phyloP scores from a whole-genome alignment of 2,113 vertebrate species.

The Syngnathus typhle region DNA sequence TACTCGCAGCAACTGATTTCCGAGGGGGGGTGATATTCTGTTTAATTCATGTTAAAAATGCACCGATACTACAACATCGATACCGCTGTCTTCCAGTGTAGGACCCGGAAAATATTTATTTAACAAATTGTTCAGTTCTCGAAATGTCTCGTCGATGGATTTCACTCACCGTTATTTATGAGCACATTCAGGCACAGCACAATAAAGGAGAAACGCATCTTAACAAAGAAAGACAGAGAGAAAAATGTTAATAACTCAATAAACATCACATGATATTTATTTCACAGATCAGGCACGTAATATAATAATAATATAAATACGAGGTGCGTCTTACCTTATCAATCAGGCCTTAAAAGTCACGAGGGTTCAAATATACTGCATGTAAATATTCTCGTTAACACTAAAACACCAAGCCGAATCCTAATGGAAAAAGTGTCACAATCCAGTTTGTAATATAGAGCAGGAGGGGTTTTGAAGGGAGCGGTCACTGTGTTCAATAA shows the following conservation, averaged over 20 bases:
- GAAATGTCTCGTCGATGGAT: background rate
- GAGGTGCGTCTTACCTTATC: constrained; percentile 15
- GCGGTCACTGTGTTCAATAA: constrained; percentile 32
- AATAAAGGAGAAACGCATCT: constrained; percentile 24
- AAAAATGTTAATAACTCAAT: background rate
- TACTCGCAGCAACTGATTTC: constrained; percentile 20
- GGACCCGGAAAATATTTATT: background rate
- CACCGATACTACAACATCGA: background rate
- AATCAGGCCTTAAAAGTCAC: background rate
- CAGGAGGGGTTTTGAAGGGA: constrained; percentile 10
- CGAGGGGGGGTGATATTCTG: no score
- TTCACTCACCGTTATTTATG: constrained; percentile 32
- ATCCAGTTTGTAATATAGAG: constrained; percentile 14
- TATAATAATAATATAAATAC: no score
- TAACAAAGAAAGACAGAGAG: background rate
- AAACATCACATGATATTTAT: background rate
- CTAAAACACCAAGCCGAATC: background rate
- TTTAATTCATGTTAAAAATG: background rate
- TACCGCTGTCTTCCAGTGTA: no score
- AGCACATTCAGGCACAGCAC: constrained; percentile 24
- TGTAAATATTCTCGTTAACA: background rate
- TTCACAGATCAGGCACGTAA: no score
- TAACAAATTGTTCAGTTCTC: no score
- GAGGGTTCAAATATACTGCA: background rate
- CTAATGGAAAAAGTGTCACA: background rate